Percentiles rank a stretch among this genome's conserved stretches.
phyloP scores from a whole-genome alignment of 2,113 vertebrate genomes.

The Pelusios castaneus region DNA sequence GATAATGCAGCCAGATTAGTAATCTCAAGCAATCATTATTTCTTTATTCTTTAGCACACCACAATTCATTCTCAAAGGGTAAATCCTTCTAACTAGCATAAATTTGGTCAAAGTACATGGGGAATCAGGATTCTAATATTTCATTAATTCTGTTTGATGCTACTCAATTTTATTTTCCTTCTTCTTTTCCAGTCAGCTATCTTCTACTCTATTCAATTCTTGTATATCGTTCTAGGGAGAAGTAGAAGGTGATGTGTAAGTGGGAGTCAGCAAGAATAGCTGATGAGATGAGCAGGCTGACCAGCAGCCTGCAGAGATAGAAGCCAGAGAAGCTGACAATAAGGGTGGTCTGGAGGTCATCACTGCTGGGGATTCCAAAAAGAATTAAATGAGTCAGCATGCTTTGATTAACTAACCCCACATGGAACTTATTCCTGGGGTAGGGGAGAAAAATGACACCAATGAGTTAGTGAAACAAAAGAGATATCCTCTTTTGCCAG shows the following conservation, averaged over 20 bases:
- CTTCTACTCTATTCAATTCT: no score
- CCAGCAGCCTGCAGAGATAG: constrained; percentile 59
- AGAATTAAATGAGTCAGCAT: constrained; percentile 31
- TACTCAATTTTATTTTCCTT: no score
- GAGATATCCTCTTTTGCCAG: background rate
- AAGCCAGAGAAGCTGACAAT: constrained; percentile 59
- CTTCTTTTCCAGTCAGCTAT: no score
- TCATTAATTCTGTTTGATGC: no score
- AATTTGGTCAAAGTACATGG: no score
- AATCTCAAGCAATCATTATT: no score
- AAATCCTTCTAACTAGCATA: no score
- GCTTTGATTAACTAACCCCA: background rate
- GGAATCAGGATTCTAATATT: no score
- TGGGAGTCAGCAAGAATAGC: constrained; percentile 47
- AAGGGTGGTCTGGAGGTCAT: constrained; percentile 25
- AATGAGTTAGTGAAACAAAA: background rate
- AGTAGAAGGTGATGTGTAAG: constrained; percentile 70
- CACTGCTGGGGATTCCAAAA: constrained; percentile 1
- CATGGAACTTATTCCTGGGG: background rate
- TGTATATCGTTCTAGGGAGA: constrained; percentile 35
- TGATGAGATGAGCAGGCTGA: constrained; percentile 66
- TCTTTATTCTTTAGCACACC: no score
- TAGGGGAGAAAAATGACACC: background rate
- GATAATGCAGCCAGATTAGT: no score
- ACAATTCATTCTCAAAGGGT: no score